Evolutionary conservation across 1,140 invertebrate genomes (phyloP), one percentile per base, ranked within the genome.

Genomic region (Drosophila willistoni): DNA sequence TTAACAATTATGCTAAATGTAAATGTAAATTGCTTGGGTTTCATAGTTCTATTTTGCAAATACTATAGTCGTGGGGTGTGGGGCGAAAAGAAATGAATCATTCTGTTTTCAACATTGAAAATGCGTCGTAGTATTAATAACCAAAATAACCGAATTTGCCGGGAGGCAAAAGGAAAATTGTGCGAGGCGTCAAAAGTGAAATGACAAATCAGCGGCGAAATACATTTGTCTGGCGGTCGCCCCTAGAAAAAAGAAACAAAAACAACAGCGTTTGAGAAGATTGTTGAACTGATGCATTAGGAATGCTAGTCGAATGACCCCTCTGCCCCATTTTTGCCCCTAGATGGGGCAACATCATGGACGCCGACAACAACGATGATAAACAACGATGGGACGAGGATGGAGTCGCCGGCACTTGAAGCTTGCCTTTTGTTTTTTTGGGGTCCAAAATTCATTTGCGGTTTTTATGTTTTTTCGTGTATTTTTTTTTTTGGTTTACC

Each of bases 201-300:
- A 85, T 81, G 81, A 81, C 81, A 84, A 84, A 84, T 77, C 82
- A 76, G 68, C 66, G 65, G 55, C 64, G 44, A 57, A 75, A 78
- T 56, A 59, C 71, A 71, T 69, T 82, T 81, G 64, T 81, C 69
- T 72, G 65, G 64, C 34, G 54, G 59, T 47, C 12, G 44, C 14
- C 14, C 44, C 22, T 25, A 25, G 9, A 9, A 5, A 9, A 9
- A 2, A 36, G 1, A 36, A 36, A 36, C 7, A 36, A 36, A 12
- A 10, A 10, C 10, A 12, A 12, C 36, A 12, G 12, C 36, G 9
- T 39, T 39, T 39, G 36, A 39, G 36, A 22, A 51, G 44, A 51
- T 51, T 51, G 44, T 51, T 51, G 44, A 51, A 51, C 47, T 54
- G 34, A 56, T 25, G 42, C 19, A 29, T 34, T 29, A 33, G n/a